phyloP scores from a whole-genome alignment of 2,113 vertebrate genomes.

The Bubo bubo region DNA sequence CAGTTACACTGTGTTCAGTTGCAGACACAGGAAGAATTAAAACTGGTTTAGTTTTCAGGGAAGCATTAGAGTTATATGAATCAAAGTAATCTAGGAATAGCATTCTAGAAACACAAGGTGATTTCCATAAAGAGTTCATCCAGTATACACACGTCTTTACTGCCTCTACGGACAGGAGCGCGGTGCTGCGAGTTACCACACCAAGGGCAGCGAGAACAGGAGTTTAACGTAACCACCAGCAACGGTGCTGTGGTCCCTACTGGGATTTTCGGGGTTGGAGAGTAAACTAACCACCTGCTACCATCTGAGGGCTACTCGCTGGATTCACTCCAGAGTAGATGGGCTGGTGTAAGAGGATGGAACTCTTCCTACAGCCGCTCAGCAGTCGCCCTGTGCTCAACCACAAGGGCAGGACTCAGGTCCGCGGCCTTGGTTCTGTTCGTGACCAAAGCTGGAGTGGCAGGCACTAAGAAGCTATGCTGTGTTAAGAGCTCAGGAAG shows the following conservation, averaged over 20 bases:
- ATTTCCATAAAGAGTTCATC: background rate
- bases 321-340: background rate
- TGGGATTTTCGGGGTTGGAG: background rate
- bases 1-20: background rate
- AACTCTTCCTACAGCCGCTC: fast-evolving
- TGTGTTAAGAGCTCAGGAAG: background rate
- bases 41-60: background rate
- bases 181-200: fast-evolving
- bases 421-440: fast-evolving
- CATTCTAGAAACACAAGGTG: background rate
- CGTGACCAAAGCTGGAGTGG: background rate
- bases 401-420: fast-evolving
- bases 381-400: background rate
- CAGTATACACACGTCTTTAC: background rate
- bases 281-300: background rate
- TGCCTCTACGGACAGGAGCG: background rate
- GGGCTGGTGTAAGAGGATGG: background rate
- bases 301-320: background rate
- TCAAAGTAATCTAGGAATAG: background rate
- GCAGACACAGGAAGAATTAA: background rate
- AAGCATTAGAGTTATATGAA: background rate
- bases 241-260: background rate
- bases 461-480: background rate
- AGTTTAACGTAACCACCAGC: background rate
- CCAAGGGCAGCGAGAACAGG: fast-evolving